Evolutionary conservation across 2,888 invertebrate genomes (phyloP).

Genomic region (Eupeodes luniger): DNA sequence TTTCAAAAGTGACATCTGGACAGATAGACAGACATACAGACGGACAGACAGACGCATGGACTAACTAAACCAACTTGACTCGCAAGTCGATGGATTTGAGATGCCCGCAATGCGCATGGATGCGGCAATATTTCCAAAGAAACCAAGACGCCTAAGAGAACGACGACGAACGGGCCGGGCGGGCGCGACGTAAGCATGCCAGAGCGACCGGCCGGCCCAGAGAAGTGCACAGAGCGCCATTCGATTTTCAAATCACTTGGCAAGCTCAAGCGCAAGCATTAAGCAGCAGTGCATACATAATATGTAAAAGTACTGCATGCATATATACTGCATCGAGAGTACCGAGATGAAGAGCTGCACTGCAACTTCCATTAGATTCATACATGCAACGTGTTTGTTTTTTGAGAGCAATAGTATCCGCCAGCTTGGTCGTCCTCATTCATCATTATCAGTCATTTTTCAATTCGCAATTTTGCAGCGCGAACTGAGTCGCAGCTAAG

Average conservation of each 20-base stretch:
- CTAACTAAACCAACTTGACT: constrained; percentile 70
- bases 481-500: constrained; percentile 22
- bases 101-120: constrained; percentile 40
- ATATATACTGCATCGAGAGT: not conserved
- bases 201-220: not conserved
- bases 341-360: constrained; percentile 52
- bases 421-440: constrained; percentile 70
- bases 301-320: too few relatives aligned
- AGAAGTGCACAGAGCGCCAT: constrained; percentile 11
- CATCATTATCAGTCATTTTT: constrained; percentile 76
- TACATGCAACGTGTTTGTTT: constrained; percentile 68
- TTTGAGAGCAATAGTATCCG: constrained; percentile 68
- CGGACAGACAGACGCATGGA: constrained; percentile 71
- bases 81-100: constrained; percentile 63
- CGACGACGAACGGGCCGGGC: too few relatives aligned
- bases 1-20: constrained; percentile 76
- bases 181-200: not conserved
- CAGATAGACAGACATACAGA: constrained; percentile 72
- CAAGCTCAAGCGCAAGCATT: constrained; percentile 54
- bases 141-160: too few relatives aligned
- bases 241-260: constrained; percentile 56
- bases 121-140: constrained; percentile 38
- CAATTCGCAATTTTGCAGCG: constrained; percentile 61
- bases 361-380: constrained; percentile 69
- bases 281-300: not conserved